Evolutionary conservation across 2,113 vertebrate species (phyloP), one percentile per base, ranked within the genome.

Genomic region (Nannobrachium achirus): DNA sequence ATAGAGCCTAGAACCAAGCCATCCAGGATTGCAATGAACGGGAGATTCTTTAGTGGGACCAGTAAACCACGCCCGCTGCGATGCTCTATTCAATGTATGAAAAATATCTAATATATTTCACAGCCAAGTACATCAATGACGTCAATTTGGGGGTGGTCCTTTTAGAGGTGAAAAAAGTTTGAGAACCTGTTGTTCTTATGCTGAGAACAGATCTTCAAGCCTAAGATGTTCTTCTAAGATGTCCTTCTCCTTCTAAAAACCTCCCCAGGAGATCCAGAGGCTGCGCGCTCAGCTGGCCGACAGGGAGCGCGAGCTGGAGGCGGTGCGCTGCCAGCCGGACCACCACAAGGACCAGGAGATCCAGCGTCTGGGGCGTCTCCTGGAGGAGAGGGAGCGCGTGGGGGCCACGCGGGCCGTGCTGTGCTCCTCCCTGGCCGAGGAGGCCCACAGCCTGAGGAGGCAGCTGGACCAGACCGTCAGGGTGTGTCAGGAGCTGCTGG

Each of bases 401-500:
- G 92, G 91, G 79, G 95, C 94, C 7, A 94, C 95, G 68, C 89
- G 91, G 0, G 84, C 91, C 1, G 84, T 96, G 1, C 88, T 98
- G 46, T 98, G 95, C 82, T 91, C 89, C 4, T 96, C 96, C 0
- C 85, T 98, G 81, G 92, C 90, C 0, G 91, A 94, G 2, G 96
- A 98, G 89, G 92, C 91, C 0, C 92, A 94, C 6, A 93, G 95
- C 79, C 93, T 98, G 10, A 93, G 93, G 11, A 73, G 89, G 40
- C 95, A 96, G 4, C 89, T 99, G 0, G 91, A 92, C 0, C 80
- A 93, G 50, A 98, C 95, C 0, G 94, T 96, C 55, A 92, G 92
- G 85, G 95, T 97, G 92, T 99, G 96, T 71, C 95, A 97, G 75
- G 94, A 95, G 8, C 91, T 99, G 68, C 92, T 95, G 79, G 88